Conservation (phyloP, 2,113 vertebrate species). For the Gambusia affinis region DNA sequence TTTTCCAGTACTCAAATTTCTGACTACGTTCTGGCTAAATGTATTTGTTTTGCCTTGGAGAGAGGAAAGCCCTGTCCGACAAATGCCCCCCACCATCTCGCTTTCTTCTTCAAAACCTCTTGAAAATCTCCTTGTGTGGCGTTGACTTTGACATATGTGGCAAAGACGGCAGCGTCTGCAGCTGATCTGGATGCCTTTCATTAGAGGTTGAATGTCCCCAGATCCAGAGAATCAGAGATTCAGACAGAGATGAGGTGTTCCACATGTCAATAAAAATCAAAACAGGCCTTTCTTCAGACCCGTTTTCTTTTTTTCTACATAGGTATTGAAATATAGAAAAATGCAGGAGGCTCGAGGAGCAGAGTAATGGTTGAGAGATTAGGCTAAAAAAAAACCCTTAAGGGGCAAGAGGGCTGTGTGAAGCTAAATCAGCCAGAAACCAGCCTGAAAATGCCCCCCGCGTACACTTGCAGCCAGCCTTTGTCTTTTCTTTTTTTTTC, state of each 20-base stretch:
- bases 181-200: slow-evolving; percentile 37
- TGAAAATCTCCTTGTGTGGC: slow-evolving; percentile 11
- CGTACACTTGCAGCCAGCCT: slow-evolving; percentile 52
- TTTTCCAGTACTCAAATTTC: slow-evolving; percentile 78
- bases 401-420: slow-evolving; percentile 51
- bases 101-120: slow-evolving; percentile 11
- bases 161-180: slow-evolving; percentile 4
- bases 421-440: slow-evolving; percentile 78
- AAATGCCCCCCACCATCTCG: background rate
- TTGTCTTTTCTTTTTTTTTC: slow-evolving; percentile 63
- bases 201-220: slow-evolving; percentile 39
- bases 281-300: slow-evolving; percentile 81
- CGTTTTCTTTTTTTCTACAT: slow-evolving; percentile 63
- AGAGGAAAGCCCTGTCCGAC: background rate
- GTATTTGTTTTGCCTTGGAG: background rate
- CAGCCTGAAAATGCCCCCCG: slow-evolving; percentile 58
- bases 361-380: slow-evolving; percentile 24
- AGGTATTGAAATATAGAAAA: slow-evolving; percentile 52
- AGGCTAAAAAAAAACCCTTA: slow-evolving; percentile 50
- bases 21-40: slow-evolving; percentile 39
- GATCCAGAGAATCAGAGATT: slow-evolving; percentile 26
- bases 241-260: slow-evolving; percentile 30
- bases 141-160: slow-evolving; percentile 13
- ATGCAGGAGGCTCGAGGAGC: background rate
- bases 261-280: slow-evolving; percentile 49